A percentile compares a stretch with the other conserved stretches of the same genome.
Conservation (phyloP, 1,140 invertebrate species). For the Hyposmocoma kahamanoa region DNA sequence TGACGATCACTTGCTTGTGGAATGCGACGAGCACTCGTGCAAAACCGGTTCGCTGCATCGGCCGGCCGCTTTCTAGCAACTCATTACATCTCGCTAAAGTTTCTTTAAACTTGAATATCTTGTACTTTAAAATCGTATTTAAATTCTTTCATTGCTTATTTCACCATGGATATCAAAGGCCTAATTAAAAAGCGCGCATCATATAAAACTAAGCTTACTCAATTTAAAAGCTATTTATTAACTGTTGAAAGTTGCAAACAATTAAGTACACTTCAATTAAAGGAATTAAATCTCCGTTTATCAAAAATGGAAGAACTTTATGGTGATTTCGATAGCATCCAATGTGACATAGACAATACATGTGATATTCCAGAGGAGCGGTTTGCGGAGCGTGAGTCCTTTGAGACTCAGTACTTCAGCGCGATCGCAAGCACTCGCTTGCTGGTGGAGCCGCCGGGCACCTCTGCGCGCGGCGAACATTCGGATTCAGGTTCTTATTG, state of each 20-base stretch:
- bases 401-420: conserved; percentile 8
- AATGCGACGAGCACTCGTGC: too few relatives aligned
- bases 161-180: background rate
- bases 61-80: too few relatives aligned
- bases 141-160: too few relatives aligned
- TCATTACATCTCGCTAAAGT: too few relatives aligned
- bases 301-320: background rate
- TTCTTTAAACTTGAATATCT: too few relatives aligned
- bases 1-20: too few relatives aligned
- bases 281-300: background rate
- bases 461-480: background rate
- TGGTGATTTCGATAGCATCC: conserved; percentile 5
- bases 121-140: too few relatives aligned
- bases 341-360: background rate
- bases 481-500: conserved; percentile 5
- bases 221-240: background rate
- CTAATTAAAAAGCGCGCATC: background rate
- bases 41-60: too few relatives aligned
- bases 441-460: background rate
- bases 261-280: background rate
- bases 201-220: background rate
- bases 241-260: background rate
- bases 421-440: background rate
- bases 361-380: conserved; percentile 8
- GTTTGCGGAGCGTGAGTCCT: conserved; percentile 1